Conservation (phyloP, 2,113 vertebrate species). For the Hyperoodon ampullatus region DNA sequence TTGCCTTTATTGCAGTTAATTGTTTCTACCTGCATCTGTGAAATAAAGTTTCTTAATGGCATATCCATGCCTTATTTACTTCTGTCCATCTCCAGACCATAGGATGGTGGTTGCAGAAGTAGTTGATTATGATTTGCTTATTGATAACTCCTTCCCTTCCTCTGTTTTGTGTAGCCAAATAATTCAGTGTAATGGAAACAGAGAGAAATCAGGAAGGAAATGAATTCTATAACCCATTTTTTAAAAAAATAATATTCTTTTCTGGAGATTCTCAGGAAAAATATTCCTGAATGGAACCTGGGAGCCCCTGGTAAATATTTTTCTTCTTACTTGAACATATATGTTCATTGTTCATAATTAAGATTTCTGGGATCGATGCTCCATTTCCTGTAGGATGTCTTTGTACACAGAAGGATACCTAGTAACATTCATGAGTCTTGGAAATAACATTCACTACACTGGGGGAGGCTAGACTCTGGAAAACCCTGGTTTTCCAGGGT, state of each 20-base stretch:
- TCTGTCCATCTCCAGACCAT: neutral
- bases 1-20: neutral
- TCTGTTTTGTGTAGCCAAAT: neutral
- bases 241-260: neutral
- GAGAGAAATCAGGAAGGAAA: neutral
- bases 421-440: neutral
- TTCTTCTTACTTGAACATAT: neutral
- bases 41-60: neutral
- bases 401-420: neutral
- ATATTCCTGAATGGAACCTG: neutral
- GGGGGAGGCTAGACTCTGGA: neutral
- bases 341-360: neutral
- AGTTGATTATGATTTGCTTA: neutral
- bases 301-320: neutral
- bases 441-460: neutral
- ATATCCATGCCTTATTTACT: neutral
- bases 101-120: neutral
- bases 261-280: neutral
- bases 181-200: neutral
- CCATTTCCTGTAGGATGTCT: neutral
- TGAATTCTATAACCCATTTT: neutral
- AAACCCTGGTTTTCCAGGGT: neutral
- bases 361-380: neutral
- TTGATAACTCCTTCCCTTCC: neutral
- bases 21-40: neutral